Percentiles rank a stretch among this genome's conserved stretches.
These are phyloP conservation scores for Nipponacmea schrenckii DNA, from an alignment of 2,888 invertebrate genomes.

Conservation along the genomic window DNA sequence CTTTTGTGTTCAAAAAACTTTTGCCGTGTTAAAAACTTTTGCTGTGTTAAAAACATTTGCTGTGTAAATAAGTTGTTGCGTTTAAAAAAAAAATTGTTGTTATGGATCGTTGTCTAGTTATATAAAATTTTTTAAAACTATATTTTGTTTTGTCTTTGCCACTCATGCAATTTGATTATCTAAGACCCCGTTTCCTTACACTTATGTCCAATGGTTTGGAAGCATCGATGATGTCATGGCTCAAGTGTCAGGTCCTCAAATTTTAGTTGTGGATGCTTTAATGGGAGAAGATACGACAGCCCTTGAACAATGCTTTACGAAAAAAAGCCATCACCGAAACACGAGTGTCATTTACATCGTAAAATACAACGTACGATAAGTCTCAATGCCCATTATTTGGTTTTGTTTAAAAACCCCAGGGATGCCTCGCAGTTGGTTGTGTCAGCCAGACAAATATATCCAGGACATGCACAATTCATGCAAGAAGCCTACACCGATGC, in stretches of 20 bases:
- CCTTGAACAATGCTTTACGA: not conserved
- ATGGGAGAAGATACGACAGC: not conserved
- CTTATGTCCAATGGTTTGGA: not conserved
- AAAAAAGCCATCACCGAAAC: constrained; percentile 15
- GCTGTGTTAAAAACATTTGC: too few species aligned
- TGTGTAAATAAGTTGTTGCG: too few species aligned
- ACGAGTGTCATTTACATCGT: constrained; percentile 7
- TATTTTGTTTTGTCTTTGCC: too few species aligned
- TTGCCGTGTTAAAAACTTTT: too few species aligned
- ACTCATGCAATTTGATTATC: too few species aligned
- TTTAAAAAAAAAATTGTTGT: too few species aligned
- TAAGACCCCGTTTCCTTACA: not conserved
- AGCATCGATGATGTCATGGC: not conserved
- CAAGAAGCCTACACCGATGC: not conserved
- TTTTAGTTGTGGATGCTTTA: constrained; percentile 11
- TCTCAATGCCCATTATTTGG: constrained; percentile 15
- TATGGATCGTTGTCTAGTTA: too few species aligned
- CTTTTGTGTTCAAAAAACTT: too few species aligned
- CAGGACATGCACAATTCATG: not conserved
- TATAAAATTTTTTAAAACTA: too few species aligned
- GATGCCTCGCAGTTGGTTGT: constrained; percentile 7
- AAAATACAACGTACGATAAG: constrained; percentile 9
- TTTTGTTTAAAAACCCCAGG: constrained; percentile 12
- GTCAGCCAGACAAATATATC: not conserved
- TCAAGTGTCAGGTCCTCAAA: not conserved